Evolutionary conservation across 2,888 invertebrate genomes (phyloP).

Genomic region (Ichneumon xanthorius): DNA sequence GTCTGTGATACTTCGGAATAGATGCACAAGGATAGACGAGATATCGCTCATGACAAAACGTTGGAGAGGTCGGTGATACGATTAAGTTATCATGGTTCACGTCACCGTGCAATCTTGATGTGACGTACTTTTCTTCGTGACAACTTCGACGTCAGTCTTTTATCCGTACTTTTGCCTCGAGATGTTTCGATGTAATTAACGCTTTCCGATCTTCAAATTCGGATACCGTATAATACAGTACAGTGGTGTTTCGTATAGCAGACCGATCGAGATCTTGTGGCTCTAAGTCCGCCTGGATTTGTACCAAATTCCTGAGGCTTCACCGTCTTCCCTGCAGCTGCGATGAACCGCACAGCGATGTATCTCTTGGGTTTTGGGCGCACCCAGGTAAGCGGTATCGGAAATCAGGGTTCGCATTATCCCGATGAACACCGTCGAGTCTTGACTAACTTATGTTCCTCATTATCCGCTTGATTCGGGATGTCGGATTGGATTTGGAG

Average conservation of each 20-base stretch:
- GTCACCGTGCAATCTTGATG: background rate
- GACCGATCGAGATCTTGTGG: background rate
- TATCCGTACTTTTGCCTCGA: too few relatives aligned
- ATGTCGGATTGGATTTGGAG: too few relatives aligned
- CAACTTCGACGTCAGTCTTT: too few relatives aligned
- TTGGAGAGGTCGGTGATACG: background rate
- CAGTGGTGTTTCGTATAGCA: background rate
- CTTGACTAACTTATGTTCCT: too few relatives aligned
- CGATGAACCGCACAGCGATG: background rate
- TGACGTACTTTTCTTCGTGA: too few relatives aligned
- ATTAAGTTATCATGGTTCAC: conserved; percentile 3
- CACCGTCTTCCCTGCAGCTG: background rate
- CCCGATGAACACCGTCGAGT: too few relatives aligned
- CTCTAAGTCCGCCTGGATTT: background rate
- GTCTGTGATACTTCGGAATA: conserved; percentile 12
- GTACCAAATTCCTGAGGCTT: background rate
- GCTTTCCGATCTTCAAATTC: background rate
- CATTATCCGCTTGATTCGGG: too few relatives aligned
- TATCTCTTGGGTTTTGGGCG: background rate
- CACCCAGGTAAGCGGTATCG: background rate
- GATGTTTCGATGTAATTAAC: background rate
- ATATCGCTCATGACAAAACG: background rate
- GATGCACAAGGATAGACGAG: conserved; percentile 8
- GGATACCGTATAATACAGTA: too few relatives aligned
- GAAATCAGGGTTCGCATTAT: background rate